These are phyloP conservation scores for Piliocolobus tephrosceles DNA, from an alignment of 2,113 vertebrate species.

Conservation along the genomic window DNA sequence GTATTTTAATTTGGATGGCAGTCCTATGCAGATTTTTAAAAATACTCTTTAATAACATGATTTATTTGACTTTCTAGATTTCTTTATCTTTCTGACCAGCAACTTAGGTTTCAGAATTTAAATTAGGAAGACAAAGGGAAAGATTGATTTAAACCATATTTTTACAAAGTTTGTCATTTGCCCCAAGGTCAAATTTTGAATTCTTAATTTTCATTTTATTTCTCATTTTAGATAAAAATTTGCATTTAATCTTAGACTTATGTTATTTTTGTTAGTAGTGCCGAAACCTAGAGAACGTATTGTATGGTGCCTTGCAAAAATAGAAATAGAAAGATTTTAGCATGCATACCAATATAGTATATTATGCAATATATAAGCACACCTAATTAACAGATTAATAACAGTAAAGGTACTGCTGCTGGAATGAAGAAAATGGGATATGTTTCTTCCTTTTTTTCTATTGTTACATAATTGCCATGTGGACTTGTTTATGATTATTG, in stretches of 20 bases:
- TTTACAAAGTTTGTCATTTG: slow-evolving; percentile 68
- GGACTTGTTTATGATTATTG: slow-evolving; percentile 85
- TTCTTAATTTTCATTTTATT: slow-evolving; percentile 69
- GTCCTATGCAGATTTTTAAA: slow-evolving; percentile 28
- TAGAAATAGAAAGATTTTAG: slow-evolving; percentile 87
- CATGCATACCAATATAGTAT: slow-evolving; percentile 85
- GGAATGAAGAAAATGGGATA: slow-evolving; percentile 83
- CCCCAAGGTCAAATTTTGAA: slow-evolving; percentile 68
- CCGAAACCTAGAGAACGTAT: slow-evolving; percentile 81
- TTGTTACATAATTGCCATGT: slow-evolving; percentile 85
- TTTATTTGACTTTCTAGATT: slow-evolving; percentile 64
- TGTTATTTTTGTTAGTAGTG: slow-evolving; percentile 79
- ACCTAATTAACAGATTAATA: slow-evolving; percentile 83
- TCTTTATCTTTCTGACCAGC: slow-evolving; percentile 71
- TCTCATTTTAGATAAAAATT: slow-evolving; percentile 73
- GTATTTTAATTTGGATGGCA: slow-evolving; percentile 46
- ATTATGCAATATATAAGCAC: slow-evolving; percentile 84
- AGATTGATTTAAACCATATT: slow-evolving; percentile 69
- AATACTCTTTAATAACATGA: slow-evolving; percentile 61
- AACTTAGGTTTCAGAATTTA: slow-evolving; percentile 64
- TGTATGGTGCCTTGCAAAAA: slow-evolving; percentile 93
- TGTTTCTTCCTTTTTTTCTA: slow-evolving; percentile 80
- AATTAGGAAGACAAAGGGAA: slow-evolving; percentile 62
- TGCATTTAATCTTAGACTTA: slow-evolving; percentile 73
- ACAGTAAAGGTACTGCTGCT: slow-evolving; percentile 83